Evolutionary conservation across 2,888 invertebrate species (phyloP).

Genomic region (Cephus pulcher): DNA sequence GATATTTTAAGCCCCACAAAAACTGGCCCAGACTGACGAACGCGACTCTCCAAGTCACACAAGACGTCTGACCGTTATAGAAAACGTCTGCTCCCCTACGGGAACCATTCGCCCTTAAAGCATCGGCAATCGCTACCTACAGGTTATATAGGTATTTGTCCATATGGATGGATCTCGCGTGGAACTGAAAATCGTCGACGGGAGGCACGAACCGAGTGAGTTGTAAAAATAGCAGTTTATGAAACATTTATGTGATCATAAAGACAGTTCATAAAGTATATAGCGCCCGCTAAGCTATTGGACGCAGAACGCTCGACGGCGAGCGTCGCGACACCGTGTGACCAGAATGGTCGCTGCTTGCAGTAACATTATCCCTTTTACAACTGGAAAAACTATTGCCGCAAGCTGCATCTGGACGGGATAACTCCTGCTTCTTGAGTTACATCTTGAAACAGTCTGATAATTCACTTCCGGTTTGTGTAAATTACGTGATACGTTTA

Average conservation of each 20-base stretch:
- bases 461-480: conserved; percentile 1
- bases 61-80: background rate
- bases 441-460: background rate
- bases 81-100: background rate
- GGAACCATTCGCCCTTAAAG: background rate
- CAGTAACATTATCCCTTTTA: conserved; percentile 36
- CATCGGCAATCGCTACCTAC: background rate
- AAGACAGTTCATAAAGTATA: conserved; percentile 49
- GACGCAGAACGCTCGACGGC: conserved; percentile 17
- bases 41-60: background rate
- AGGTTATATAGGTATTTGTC: background rate
- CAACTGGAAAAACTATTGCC: conserved; percentile 34
- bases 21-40: conserved; percentile 25
- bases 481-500: background rate
- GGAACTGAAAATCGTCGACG: conserved; percentile 21
- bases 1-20: conserved; percentile 53
- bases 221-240: conserved; percentile 39
- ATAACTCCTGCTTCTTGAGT: background rate
- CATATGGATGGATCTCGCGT: background rate
- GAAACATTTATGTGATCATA: conserved; percentile 49
- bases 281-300: conserved; percentile 39
- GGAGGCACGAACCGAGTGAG: conserved; percentile 24
- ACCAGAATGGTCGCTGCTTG: conserved; percentile 30
- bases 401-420: background rate
- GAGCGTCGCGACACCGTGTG: conserved; percentile 26